Evolutionary conservation across 2,113 vertebrate species (phyloP), one percentile per base, ranked within the genome.

Genomic region (Nibea albiflora): DNA sequence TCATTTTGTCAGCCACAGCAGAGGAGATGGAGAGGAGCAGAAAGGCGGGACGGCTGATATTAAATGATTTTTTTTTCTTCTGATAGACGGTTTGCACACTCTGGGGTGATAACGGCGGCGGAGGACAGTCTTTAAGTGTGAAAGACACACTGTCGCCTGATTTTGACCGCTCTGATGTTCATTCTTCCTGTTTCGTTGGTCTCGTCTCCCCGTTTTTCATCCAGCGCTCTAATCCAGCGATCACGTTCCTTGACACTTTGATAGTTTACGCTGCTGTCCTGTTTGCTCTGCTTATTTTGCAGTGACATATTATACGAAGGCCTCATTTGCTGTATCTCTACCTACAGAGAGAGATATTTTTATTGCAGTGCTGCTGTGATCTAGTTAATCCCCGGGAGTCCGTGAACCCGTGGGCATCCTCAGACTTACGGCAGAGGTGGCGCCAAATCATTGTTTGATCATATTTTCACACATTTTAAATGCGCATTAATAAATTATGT

Each of bases 211-310:
- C 49, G 46, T 76, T 39, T 73, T 42, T 31, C 11, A 42, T 57
- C 65, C 47, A 4, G 70, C 68, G 39, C 35, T 72, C 60, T 62
- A 66, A 79, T 81, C 62, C 52, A n/a, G 56, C 44, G 46, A 31
- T 65, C 68, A 54, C 73, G 47, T 15, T 20, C 16, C 24, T 24
- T 69, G 68, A 74, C 82, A 71, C 78, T 78, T 72, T 73, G 52
- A 71, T 64, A 65, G 61, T 76, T 63, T 26, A 76, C 52, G 78
- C 49, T 54, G 54, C 28, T 56, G 67, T 76, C 78, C 64, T 57
- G 46, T 85, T 78, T 63, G 16, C 20, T 66, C 7, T 6, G 69
- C 17, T 44, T 22, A 54, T 20, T 60, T 72, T 20, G 50, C 44
- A 44, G 71, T 56, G 52, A 44, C 66, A 72, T 1, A 28, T 79